A percentile compares a stretch with the other conserved stretches of the same genome.
phyloP scores from a whole-genome alignment of 2,113 vertebrate genomes.

The Thryonomys swinderianus region DNA sequence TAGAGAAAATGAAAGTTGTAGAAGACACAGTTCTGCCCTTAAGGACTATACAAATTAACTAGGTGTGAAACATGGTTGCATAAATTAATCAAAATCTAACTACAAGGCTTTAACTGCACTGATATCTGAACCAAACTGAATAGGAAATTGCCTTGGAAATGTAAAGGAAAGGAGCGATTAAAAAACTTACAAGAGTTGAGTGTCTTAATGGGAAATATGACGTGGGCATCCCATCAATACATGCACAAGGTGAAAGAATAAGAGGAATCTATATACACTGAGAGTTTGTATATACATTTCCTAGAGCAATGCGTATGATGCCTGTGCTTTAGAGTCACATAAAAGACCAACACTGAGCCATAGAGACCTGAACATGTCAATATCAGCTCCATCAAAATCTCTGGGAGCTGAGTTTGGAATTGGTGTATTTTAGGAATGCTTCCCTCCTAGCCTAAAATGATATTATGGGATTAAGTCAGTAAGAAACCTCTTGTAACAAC shows the following conservation, averaged over 20 bases:
- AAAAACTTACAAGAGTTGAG: not conserved
- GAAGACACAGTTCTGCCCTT: constrained; percentile 10
- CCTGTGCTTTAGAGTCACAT: not conserved
- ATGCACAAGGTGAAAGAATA: not conserved
- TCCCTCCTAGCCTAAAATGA: not conserved
- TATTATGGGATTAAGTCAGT: not conserved
- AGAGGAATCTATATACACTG: not conserved
- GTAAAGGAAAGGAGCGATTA: not conserved
- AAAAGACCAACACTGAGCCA: not conserved
- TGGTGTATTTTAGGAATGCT: not conserved
- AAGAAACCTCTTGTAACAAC: not conserved
- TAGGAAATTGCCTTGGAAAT: not conserved
- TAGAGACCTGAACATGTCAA: not conserved
- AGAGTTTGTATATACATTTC: not conserved
- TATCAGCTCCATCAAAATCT: not conserved
- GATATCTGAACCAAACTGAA: not conserved
- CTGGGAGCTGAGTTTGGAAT: not conserved
- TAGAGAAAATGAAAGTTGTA: not conserved
- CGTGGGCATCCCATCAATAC: not conserved
- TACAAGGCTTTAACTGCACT: not conserved
- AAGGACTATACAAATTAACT: constrained; percentile 22
- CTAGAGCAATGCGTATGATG: not conserved
- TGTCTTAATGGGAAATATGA: not conserved
- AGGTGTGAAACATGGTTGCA: not conserved
- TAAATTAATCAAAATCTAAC: constrained; percentile 26